Evolutionary conservation across 1,140 invertebrate genomes (phyloP).

Genomic region (Pissodes strobi): DNA sequence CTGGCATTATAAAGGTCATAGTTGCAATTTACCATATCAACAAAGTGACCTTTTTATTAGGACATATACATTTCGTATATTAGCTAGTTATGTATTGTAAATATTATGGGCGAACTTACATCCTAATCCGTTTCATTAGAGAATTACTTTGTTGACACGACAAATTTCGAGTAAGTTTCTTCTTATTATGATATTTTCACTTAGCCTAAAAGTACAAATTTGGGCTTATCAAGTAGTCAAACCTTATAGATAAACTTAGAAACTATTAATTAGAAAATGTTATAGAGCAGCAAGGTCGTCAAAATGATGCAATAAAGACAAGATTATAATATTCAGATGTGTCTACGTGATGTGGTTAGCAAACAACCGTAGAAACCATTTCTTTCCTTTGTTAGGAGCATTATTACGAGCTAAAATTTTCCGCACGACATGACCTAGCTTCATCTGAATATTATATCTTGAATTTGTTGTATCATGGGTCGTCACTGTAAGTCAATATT

Average conservation of each 20-base stretch:
- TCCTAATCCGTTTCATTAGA: no score
- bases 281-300: neutral
- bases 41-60: neutral
- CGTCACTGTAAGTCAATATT: no score
- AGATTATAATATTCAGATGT: no score
- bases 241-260: constrained; percentile 19
- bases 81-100: no score
- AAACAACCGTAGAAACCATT: neutral
- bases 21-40: neutral
- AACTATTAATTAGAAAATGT: neutral
- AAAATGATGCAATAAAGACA: neutral
- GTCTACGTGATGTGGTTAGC: neutral
- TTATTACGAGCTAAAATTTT: neutral
- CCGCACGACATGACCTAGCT: neutral
- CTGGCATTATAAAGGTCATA: constrained; percentile 6
- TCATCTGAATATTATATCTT: no score
- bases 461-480: no score
- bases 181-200: neutral
- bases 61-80: neutral
- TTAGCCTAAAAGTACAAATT: constrained; percentile 9
- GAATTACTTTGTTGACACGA: neutral
- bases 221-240: constrained; percentile 13
- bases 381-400: no score
- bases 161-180: neutral
- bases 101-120: no score